phyloP scores from a whole-genome alignment of 2,797 vertebrate species.

The Lagorchestes hirsutus region DNA sequence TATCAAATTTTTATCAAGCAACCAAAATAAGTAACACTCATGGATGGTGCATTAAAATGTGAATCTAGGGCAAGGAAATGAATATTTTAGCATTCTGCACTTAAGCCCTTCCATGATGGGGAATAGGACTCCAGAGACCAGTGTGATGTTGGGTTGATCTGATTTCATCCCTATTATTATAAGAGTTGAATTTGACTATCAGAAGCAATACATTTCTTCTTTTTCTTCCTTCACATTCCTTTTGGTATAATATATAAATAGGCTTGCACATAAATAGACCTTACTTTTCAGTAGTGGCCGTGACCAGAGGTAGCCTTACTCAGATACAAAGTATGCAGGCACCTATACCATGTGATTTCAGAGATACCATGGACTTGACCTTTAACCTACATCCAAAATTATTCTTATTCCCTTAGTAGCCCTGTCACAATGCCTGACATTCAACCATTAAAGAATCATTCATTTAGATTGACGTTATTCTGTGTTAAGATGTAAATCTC shows the following conservation, averaged over 20 bases:
- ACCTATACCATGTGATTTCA: background rate
- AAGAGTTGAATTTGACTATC: background rate
- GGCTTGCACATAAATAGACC: background rate
- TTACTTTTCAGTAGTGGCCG: background rate
- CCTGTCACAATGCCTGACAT: background rate
- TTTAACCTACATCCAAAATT: background rate
- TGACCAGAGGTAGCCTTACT: background rate
- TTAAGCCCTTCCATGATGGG: constrained; percentile 64
- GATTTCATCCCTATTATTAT: constrained; percentile 3
- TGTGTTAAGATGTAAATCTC: background rate
- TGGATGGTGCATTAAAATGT: constrained; percentile 62
- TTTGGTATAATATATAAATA: background rate
- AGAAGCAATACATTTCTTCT: background rate
- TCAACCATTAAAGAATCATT: background rate
- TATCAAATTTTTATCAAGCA: constrained; percentile 85
- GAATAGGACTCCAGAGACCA: constrained; percentile 41
- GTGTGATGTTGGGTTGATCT: background rate
- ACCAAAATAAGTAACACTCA: constrained; percentile 80
- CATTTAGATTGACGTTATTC: constrained; percentile 43
- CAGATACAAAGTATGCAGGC: background rate
- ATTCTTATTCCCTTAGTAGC: background rate
- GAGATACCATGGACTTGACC: background rate
- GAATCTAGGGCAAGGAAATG: constrained; percentile 77
- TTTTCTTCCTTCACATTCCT: background rate
- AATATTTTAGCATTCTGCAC: constrained; percentile 83